Base-by-base conservation (phyloP, 2,113 vertebrate genomes). In the Seriola dumerili region DNA sequence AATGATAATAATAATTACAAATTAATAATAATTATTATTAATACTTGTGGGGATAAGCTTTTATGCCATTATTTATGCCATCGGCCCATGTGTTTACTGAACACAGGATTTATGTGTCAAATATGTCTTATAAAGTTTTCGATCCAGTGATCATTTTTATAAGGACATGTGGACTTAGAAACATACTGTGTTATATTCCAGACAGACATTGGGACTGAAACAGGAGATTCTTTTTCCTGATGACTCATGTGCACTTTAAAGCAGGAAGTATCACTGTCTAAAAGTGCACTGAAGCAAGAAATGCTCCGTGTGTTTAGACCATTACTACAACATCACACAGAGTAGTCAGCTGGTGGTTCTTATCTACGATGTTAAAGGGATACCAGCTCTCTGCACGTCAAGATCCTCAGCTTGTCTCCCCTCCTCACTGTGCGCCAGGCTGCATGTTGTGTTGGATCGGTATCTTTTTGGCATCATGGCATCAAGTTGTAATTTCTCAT, bases 401-500 rank as follows among this genome's bases (percentile, higher is more conserved):
- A n/a, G 66, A 59, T 16, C 50, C 66, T 66, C 36, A 14, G 77
- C 23, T 63, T 78, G 25, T 48, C 52, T n/a, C 71, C 58, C 40
- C 29, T 58, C 72, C 62, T 63, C 40, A 14, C 46, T 34, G 2
- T 25, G 36, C 17, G 54, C 71, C 84, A 54, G 10, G 14, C 70
- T 68, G 42, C 73, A 48, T 69, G 79, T 66, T 72, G 74, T 71
- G 62, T 21, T 74, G 67, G 66, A 65, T 32, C 17, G 23, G 9
- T n/a, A 70, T 78, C 19, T 29, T 48, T 73, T 32, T 81, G 61
- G 55, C 34, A 46, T 55, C 19, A 19, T 13, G 2, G 54, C 44
- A 65, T 61, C 38, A 65, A 76, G 78, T 69, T 82, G 50, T 69
- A 50, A 69, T n/a, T 32, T 80, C 8, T 75, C 64, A 52, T 77